Evolutionary conservation across 2,888 invertebrate species (phyloP).

Genomic region (Dicyrtoma fusca): DNA sequence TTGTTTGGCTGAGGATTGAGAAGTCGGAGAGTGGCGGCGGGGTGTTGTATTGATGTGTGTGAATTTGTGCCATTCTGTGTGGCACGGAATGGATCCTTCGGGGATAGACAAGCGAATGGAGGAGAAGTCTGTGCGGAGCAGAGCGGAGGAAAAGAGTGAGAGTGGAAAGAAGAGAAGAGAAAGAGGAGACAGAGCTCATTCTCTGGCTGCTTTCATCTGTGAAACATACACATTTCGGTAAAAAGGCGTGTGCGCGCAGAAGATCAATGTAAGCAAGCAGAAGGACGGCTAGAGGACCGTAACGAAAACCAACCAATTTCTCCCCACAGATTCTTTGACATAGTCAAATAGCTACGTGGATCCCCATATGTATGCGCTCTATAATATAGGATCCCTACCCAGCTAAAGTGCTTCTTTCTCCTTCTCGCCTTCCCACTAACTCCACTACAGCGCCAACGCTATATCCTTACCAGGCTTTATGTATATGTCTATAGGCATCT

Average conservation of each 20-base stretch:
- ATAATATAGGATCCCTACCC: not conserved
- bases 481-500: not conserved
- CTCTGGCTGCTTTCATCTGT: conserved; percentile 35
- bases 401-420: not conserved
- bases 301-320: conserved; percentile 36
- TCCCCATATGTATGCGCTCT: not conserved
- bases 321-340: conserved; percentile 34
- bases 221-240: conserved; percentile 33
- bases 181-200: conserved; percentile 31
- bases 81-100: conserved; percentile 30
- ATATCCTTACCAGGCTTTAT: too few relatives aligned
- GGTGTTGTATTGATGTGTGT: conserved; percentile 36
- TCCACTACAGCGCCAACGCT: not conserved
- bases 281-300: conserved; percentile 25
- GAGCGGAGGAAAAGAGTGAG: conserved; percentile 8
- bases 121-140: not conserved
- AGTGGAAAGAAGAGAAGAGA: conserved; percentile 17
- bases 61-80: conserved; percentile 33
- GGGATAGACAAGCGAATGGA: conserved; percentile 15
- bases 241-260: conserved; percentile 41
- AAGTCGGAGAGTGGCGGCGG: conserved; percentile 27
- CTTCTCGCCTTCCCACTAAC: not conserved
- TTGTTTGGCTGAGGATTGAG: conserved; percentile 30
- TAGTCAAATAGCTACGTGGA: conserved; percentile 24
- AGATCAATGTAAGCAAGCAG: conserved; percentile 37